phyloP scores from a whole-genome alignment of 2,888 invertebrate species.

The Meloe dianella region DNA sequence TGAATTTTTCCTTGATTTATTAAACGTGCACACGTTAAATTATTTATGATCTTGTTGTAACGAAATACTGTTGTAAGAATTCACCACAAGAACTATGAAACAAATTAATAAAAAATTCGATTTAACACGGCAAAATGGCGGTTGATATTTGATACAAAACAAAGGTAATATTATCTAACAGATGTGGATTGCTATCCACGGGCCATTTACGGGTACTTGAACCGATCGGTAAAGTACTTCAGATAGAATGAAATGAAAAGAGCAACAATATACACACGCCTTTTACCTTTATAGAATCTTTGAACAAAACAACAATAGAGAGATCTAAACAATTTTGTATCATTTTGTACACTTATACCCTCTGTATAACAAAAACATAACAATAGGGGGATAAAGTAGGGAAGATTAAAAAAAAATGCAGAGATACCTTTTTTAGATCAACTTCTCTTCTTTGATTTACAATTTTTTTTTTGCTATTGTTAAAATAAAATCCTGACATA shows the following conservation, averaged over 20 bases:
- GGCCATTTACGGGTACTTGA: slow-evolving; percentile 11
- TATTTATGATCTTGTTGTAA: background rate
- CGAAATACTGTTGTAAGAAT: background rate
- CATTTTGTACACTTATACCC: slow-evolving; percentile 22
- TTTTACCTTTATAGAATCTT: background rate
- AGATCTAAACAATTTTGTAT: slow-evolving; percentile 11
- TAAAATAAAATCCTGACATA: background rate
- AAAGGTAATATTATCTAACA: background rate
- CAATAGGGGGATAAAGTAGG: slow-evolving; percentile 6
- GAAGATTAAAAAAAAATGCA: background rate
- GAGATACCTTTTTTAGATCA: background rate
- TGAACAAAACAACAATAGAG: slow-evolving; percentile 7
- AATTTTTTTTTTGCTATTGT: background rate
- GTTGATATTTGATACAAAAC: background rate
- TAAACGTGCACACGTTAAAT: background rate
- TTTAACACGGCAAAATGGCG: background rate
- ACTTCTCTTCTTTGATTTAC: too few relatives aligned
- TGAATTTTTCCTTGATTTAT: slow-evolving; percentile 1
- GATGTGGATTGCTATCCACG: background rate
- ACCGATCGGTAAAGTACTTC: background rate
- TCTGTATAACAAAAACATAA: slow-evolving; percentile 3
- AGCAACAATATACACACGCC: slow-evolving; percentile 9
- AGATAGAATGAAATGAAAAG: background rate
- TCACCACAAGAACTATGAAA: background rate
- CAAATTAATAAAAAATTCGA: background rate